Conservation (phyloP, 1,140 invertebrate species). For the Drosophila kepulauana region DNA sequence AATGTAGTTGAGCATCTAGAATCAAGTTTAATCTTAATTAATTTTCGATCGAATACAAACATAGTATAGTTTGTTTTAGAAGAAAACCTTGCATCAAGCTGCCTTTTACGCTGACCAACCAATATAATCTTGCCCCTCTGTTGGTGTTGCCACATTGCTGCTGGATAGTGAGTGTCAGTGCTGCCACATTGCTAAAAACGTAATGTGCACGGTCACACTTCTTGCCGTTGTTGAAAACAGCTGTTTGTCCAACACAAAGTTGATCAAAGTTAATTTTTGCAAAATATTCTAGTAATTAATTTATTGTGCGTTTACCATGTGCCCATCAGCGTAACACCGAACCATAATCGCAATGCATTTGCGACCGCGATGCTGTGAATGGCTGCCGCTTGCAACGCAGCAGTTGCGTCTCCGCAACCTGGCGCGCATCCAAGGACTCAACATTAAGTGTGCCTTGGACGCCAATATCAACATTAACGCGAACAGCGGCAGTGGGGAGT, state of each 20-base stretch:
- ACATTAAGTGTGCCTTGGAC: constrained; percentile 84
- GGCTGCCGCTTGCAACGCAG: constrained; percentile 88
- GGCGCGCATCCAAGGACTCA: constrained; percentile 89
- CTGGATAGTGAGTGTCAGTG: background rate
- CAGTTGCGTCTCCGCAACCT: constrained; percentile 90
- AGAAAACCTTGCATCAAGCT: constrained; percentile 68
- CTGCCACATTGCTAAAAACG: constrained; percentile 12
- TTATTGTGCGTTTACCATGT: constrained; percentile 41
- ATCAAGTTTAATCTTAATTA: background rate
- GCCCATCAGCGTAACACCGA: constrained; percentile 40
- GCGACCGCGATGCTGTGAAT: constrained; percentile 88
- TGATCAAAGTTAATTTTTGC: constrained; percentile 53
- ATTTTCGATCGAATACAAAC: background rate
- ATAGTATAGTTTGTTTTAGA: background rate
- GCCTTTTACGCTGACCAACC: constrained; percentile 57
- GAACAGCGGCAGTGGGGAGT: constrained; percentile 10
- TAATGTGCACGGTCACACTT: constrained; percentile 16
- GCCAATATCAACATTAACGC: background rate
- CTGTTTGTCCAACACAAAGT: constrained; percentile 53
- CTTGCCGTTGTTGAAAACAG: constrained; percentile 57
- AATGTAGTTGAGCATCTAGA: constrained; percentile 73
- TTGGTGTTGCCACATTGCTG: constrained; percentile 38
- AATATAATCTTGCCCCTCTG: constrained; percentile 44
- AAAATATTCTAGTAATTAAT: constrained; percentile 43
- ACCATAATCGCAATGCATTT: constrained; percentile 85